Base-by-base conservation (phyloP, 2,888 invertebrate species). In the Caenorhabditis sp. region DNA sequence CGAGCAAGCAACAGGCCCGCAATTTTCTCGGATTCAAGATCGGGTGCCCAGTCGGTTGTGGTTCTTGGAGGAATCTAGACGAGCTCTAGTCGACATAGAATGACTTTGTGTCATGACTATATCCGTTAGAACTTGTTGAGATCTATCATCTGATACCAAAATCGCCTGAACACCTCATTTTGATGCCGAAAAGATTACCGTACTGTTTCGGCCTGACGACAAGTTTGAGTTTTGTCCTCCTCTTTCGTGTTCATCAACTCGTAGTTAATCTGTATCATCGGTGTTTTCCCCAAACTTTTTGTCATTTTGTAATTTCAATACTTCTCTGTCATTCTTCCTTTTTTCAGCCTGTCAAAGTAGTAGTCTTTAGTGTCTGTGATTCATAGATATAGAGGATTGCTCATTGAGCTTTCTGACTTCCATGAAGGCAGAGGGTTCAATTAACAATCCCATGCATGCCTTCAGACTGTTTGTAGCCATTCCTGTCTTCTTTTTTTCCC, bases 351-450 rank as follows among this genome's bases (percentile, higher is more conserved):
- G 14, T 22, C 26, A 22, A 26, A 54, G 54, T 79, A 79, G 79
- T 64, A 28, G 22, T 19, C 19, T 49, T 66, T 75, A 77, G 77
- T 63, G 26, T 61, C 79, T 79, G 79, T 79, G 79, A 79, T 79
- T 44, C 41, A 56, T 54, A 24, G 61, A 1, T 54, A 19, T 8
- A 54, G 49, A 49, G 31, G 19, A 31, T 31, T 8, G 38, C 26
- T n/a, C 59, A 22, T n/a, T 19, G 28, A 22, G 28, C 26, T 56
- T 51, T 38, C 61, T 44, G 12, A 12, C 56, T 54, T 6, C 54
- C 14, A 54, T 26, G 54, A 26, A 54, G 12, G 10, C 12, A 12
- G 10, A 14, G 14, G 24, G 54, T 1, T 14, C 26, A 14, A 14
- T 24, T 1, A 26, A 14, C 26, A 54, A 54, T 14, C 14, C 8